Evolutionary conservation across 2,888 invertebrate genomes (phyloP), one percentile per base, ranked within the genome.

Genomic region (Caradrina clavipalpis): DNA sequence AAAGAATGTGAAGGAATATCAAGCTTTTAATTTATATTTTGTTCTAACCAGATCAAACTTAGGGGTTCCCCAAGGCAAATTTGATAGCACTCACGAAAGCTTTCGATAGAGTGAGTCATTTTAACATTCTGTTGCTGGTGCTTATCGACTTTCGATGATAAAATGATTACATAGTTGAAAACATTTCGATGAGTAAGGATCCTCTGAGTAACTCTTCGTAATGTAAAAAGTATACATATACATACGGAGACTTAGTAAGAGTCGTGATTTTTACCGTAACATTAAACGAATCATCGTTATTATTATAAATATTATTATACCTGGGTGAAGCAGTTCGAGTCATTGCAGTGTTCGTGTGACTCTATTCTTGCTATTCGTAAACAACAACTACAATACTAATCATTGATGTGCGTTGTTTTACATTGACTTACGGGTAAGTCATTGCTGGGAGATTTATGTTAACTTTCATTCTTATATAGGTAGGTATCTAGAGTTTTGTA

Each of bases 241-340:
- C 26, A 26, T 45, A 17, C 45, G 13, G 21, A 21, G 5, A 1
- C 22, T n/a, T 39, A 13, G 2, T 10, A 17, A 21, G 11, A 58
- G n/a, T 73, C 65, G 53, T 65, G 60, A 65, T 49, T 51, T 62
- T 53, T 60, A 49, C 42, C 17, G 35, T 50, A 47, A 45, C 10
- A 55, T 39, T 39, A 50, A 59, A 50, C 47, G 26, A 59, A 59
- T 78, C 66, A 65, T 76, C 35, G 35, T 39, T 60, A 50, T 73
- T 73, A 13, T 65, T 50, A 39, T 49, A n/a, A 47, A 57, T 60
- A 22, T 47, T 60, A 22, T 47, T 39, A 26, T 35, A 74, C 1
- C 17, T 31, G 22, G 13, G 47, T 77, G 61, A 47, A 35, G 22
- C 35, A 31, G 64, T 47, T 50, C 42, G 15, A 59, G 19, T 65